A percentile compares a stretch with the other conserved stretches of the same genome.
phyloP scores from a whole-genome alignment of 2,888 invertebrate species.

The Euproctis similis region DNA sequence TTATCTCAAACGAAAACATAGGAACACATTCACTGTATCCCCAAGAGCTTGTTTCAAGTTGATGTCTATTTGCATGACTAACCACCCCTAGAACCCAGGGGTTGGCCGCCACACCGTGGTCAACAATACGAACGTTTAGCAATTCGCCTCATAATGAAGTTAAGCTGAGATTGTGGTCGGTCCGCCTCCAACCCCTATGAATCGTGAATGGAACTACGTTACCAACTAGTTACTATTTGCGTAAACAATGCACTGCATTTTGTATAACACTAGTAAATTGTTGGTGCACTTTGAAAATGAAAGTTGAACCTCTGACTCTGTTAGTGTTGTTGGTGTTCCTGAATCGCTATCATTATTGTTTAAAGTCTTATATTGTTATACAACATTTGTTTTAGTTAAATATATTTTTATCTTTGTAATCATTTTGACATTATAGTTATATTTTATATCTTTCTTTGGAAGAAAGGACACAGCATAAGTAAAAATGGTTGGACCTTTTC shows the following conservation, averaged over 20 bases:
- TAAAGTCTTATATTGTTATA: too few species aligned
- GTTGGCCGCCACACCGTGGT: conserved; percentile 33
- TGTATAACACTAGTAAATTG: conserved; percentile 12
- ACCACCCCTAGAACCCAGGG: conserved; percentile 45
- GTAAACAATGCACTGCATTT: conserved; percentile 19
- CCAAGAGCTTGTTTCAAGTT: conserved; percentile 43
- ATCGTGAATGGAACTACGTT: conserved; percentile 35
- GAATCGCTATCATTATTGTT: too few species aligned
- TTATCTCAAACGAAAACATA: conserved; percentile 19
- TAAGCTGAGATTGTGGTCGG: conserved; percentile 61
- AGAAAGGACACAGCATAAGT: too few species aligned
- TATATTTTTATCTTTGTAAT: too few species aligned
- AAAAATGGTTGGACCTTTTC: too few species aligned
- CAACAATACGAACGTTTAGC: conserved; percentile 69
- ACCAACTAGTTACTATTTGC: conserved; percentile 27
- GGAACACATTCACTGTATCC: conserved; percentile 32
- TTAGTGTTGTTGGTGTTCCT: too few species aligned
- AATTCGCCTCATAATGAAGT: conserved; percentile 70
- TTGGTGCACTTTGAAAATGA: too few species aligned
- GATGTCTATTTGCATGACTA: conserved; percentile 66
- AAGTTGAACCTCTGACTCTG: too few species aligned
- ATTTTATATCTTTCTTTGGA: too few species aligned
- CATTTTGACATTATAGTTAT: too few species aligned
- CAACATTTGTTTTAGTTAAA: too few species aligned
- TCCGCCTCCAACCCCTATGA: conserved; percentile 38